A percentile compares a stretch with the other conserved stretches of the same genome.
phyloP scores from a whole-genome alignment of 2,797 vertebrate species.

The Oreochromis grahami region DNA sequence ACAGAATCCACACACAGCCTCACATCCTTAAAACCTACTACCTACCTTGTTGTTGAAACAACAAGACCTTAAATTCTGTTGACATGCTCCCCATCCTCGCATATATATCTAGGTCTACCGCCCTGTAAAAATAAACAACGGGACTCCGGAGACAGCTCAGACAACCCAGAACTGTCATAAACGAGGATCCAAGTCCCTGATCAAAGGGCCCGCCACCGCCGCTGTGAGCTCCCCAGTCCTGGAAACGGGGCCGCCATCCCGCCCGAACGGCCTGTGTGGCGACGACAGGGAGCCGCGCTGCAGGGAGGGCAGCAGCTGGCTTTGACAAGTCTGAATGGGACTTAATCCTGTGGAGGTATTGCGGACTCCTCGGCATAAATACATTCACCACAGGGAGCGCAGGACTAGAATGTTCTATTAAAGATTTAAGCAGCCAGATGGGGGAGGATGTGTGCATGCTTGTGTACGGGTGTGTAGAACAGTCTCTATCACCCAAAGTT shows the following conservation, averaged over 20 bases:
- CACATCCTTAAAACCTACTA: background rate
- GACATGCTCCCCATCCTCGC: background rate
- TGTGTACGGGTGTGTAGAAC: background rate
- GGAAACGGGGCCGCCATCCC: background rate
- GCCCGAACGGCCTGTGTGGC: background rate
- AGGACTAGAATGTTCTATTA: constrained; percentile 31
- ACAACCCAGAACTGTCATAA: constrained; percentile 64
- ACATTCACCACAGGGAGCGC: background rate
- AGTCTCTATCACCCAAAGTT: background rate
- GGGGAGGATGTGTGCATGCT: background rate
- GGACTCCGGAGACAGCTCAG: constrained; percentile 23
- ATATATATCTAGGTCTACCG: constrained; percentile 24
- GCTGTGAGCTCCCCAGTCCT: constrained; percentile 11
- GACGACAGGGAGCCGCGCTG: background rate
- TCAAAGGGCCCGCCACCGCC: constrained; percentile 20
- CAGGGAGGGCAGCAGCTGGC: constrained; percentile 29
- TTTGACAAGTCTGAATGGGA: constrained; percentile 31
- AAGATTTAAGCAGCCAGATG: constrained; percentile 50
- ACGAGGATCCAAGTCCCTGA: constrained; percentile 24
- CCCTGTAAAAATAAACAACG: constrained; percentile 40
- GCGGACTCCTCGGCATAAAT: constrained; percentile 2
- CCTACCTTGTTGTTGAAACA: background rate
- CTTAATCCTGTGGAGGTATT: background rate
- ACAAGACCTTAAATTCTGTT: background rate
- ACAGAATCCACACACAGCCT: background rate